Conservation (phyloP, 2,113 vertebrate species). For the Zapus hudsonius region DNA sequence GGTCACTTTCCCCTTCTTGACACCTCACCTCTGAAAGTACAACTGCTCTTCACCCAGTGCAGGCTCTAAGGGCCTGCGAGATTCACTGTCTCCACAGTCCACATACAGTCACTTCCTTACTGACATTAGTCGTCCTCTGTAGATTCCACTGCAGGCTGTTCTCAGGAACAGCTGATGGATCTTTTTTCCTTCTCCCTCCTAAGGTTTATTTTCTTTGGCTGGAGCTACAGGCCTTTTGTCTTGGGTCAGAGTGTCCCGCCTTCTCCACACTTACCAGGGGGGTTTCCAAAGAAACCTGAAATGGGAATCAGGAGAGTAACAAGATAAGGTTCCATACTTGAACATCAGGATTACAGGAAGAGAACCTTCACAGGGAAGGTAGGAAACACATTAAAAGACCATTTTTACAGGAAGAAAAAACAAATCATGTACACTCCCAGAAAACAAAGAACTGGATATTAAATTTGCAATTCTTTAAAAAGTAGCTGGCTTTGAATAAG, state of each 20-base stretch:
- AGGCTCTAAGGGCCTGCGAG: conserved; percentile 32
- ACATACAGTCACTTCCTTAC: conserved; percentile 78
- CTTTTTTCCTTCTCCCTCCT: conserved; percentile 42
- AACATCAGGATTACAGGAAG: neutral
- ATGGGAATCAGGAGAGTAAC: conserved; percentile 72
- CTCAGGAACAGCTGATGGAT: conserved; percentile 44
- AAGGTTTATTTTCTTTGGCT: conserved; percentile 78
- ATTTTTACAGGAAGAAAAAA: neutral
- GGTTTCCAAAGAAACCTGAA: conserved; percentile 82
- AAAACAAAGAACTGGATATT: neutral
- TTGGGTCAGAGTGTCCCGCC: conserved; percentile 77
- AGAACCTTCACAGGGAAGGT: neutral
- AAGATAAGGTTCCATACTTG: conserved; percentile 55
- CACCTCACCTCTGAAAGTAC: conserved; percentile 55
- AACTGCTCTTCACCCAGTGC: conserved; percentile 41
- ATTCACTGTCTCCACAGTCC: conserved; percentile 84
- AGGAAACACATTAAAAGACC: neutral
- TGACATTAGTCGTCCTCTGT: conserved; percentile 53
- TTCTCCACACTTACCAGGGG: conserved; percentile 81
- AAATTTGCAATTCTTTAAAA: neutral
- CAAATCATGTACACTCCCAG: neutral
- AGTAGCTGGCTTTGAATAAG: conserved; percentile 24
- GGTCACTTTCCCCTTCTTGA: conserved; percentile 66
- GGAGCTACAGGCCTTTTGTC: conserved; percentile 76
- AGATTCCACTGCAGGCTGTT: conserved; percentile 64